Percentiles rank a stretch among this genome's conserved stretches.
These are phyloP conservation scores for Toxostoma redivivum DNA, from an alignment of 2,113 vertebrate species.

Conservation along the genomic window DNA sequence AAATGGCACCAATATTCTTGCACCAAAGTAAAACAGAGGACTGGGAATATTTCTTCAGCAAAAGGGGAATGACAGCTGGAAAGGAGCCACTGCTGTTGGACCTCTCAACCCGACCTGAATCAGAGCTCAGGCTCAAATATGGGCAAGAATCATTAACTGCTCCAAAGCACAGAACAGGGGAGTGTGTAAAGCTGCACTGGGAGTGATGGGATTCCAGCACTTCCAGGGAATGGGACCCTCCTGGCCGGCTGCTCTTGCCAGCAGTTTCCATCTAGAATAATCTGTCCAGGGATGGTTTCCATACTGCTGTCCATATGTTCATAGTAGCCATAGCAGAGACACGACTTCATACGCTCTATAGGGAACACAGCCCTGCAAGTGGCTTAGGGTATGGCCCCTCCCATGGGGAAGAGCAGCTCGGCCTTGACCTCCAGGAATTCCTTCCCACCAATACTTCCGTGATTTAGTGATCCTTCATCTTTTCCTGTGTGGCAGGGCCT, in stretches of 20 bases:
- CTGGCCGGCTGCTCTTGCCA: neutral
- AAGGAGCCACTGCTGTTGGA: neutral
- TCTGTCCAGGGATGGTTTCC: neutral
- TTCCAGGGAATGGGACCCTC: neutral
- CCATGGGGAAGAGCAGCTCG: neutral
- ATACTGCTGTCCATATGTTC: neutral
- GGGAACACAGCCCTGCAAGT: neutral
- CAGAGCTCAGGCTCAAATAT: neutral
- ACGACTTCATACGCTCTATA: fast-evolving
- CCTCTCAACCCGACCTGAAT: too few species aligned
- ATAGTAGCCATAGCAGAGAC: neutral
- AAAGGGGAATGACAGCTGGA: neutral
- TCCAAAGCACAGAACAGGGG: fast-evolving
- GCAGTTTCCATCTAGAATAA: neutral
- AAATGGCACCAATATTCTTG: neutral
- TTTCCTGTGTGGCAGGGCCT: neutral
- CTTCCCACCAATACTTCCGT: neutral
- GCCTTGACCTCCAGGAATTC: slow-evolving; percentile 34
- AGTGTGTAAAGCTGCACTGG: neutral
- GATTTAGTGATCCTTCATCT: neutral
- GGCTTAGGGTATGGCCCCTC: neutral
- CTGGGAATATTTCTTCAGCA: neutral
- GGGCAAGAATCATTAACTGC: neutral
- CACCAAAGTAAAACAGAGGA: neutral
- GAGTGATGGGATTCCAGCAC: neutral